phyloP scores from a whole-genome alignment of 2,113 vertebrate genomes.

The Epinephelus cyanopodus region DNA sequence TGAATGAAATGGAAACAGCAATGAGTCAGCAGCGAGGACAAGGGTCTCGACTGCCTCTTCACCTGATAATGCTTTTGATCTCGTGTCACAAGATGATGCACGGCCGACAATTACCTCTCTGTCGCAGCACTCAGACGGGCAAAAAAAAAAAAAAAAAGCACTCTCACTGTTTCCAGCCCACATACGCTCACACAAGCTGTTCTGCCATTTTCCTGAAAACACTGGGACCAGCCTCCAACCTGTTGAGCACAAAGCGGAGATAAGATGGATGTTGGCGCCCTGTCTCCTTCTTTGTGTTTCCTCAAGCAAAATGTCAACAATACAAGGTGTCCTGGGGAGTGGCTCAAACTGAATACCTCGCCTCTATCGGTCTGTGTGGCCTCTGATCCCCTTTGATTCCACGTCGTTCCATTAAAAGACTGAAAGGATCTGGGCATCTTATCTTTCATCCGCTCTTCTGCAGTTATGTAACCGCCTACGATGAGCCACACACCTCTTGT shows the following conservation, averaged over 20 bases:
- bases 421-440: conserved; percentile 57
- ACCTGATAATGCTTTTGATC: conserved; percentile 55
- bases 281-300: conserved; percentile 59
- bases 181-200: conserved; percentile 8
- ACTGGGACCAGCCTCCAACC: conserved; percentile 43
- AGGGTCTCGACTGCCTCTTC: conserved; percentile 47
- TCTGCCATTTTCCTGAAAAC: conserved; percentile 35
- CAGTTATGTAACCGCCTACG: conserved; percentile 1
- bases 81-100: conserved; percentile 58
- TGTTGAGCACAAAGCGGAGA: conserved; percentile 59
- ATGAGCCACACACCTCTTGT: conserved; percentile 28
- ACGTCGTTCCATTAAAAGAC: conserved; percentile 67
- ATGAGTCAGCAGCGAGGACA: conserved; percentile 40
- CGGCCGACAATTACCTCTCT: conserved; percentile 45
- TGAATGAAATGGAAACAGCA: conserved; percentile 40
- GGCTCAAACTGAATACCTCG: conserved; percentile 58
- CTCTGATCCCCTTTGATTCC: conserved; percentile 70
- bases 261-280: conserved; percentile 45
- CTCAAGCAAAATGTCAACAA: conserved; percentile 71
- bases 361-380: conserved; percentile 45
- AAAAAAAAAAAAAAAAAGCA: conserved; percentile 15
- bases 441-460: conserved; percentile 53
- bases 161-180: conserved; percentile 22
- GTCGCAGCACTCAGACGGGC: conserved; percentile 8
- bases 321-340: conserved; percentile 56